A percentile compares a stretch with the other conserved stretches of the same genome.
phyloP scores from a whole-genome alignment of 2,113 vertebrate species.

The Suncus etruscus region DNA sequence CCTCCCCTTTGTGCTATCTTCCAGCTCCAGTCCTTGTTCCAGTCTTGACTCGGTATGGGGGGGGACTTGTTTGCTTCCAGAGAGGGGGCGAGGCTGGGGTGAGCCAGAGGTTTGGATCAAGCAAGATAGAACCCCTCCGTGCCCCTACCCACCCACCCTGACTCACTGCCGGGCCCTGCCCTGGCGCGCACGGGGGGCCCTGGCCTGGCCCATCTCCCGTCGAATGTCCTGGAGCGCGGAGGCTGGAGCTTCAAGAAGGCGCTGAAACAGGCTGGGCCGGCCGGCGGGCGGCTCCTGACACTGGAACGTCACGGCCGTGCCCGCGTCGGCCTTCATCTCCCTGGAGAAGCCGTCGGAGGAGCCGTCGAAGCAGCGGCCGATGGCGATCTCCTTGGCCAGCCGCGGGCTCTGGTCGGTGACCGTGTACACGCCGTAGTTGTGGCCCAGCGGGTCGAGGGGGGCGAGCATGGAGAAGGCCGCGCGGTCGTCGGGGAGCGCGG shows the following conservation, averaged over 20 bases:
- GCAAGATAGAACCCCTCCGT: slow-evolving; percentile 36
- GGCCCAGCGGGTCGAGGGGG: slow-evolving; percentile 95
- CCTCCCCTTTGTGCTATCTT: no score
- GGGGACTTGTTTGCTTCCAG: no score
- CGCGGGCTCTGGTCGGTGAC: slow-evolving; percentile 97
- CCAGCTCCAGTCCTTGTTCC: not conserved
- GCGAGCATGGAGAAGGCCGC: slow-evolving; percentile 93
- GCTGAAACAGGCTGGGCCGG: slow-evolving; percentile 94
- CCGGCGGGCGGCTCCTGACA: slow-evolving; percentile 92
- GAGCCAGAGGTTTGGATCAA: slow-evolving; percentile 85
- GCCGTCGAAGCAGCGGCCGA: slow-evolving; percentile 97
- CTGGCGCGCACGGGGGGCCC: slow-evolving; percentile 45
- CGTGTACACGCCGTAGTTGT: slow-evolving; percentile 98
- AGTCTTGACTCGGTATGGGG: not conserved
- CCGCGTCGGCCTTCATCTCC: slow-evolving; percentile 93
- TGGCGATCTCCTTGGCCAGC: slow-evolving; percentile 97
- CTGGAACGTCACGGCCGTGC: slow-evolving; percentile 93
- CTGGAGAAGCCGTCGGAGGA: slow-evolving; percentile 97
- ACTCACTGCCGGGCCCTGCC: slow-evolving; percentile 84
- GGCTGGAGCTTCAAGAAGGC: slow-evolving; percentile 91
- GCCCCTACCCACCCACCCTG: slow-evolving; percentile 64
- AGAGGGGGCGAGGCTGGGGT: slow-evolving; percentile 55
- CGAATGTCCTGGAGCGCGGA: slow-evolving; percentile 93
- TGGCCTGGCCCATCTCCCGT: slow-evolving; percentile 90
- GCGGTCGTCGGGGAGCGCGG: slow-evolving; percentile 87